Evolutionary conservation across 2,113 vertebrate species (phyloP), one percentile per base, ranked within the genome.

Genomic region (Psophia crepitans): DNA sequence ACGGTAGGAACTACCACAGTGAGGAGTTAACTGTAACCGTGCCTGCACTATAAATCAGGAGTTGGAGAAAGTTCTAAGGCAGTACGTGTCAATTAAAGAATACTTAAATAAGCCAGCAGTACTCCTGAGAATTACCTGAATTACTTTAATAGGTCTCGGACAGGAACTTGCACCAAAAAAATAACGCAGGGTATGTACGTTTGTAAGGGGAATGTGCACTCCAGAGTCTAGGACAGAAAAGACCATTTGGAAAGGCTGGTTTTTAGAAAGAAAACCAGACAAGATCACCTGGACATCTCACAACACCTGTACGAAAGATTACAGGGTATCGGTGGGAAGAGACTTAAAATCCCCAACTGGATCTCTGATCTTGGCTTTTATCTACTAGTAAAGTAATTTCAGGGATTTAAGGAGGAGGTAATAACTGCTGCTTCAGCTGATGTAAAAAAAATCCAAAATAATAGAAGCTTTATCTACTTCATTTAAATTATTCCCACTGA

Each of bases 61-160:
- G 61, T 16, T 68, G 81, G 70, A 46, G 95, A 56, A 65, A 87
- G 92, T 64, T 71, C 3, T 41, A 23, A 90, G 84, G 9, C 80
- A 30, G 61, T 16, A 33, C 5, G 22, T 61, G 86, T 53, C 90
- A 39, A 84, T 92, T 91, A 93, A 89, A 87, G 49, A 84, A 37
- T 5, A 76, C 32, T 84, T 79, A 23, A 43, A 53, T 13, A 44
- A 84, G 77, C 37, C 85, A 85, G 80, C 9, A 12, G 66, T 3
- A 27, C 94, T 92, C 86, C 73, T 30, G 88, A 93, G 92, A 87
- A 73, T 61, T 22, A 90, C 80, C 90, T 90, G 89, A 81, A 33
- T 35, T 30, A 23, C 46, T 32, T 33, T 22, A 63, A 26, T 11
- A 54, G 56, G 46, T 37, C 90, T 57, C 46, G 57, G 53, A 49